A percentile compares a stretch with the other conserved stretches of the same genome.
phyloP scores from a whole-genome alignment of 2,113 vertebrate genomes.

The Siphamia tubifer region DNA sequence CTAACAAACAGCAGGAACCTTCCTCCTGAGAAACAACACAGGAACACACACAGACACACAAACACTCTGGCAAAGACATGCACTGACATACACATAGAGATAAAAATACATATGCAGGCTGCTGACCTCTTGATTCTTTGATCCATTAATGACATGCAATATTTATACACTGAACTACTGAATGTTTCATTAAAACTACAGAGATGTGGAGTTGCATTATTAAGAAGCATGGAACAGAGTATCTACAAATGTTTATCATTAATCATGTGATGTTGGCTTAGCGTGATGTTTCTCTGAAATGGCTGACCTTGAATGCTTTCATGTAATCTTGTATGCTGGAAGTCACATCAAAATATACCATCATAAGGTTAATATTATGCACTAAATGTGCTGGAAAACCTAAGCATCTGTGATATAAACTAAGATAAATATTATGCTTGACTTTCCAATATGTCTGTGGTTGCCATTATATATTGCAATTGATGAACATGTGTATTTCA shows the following conservation, averaged over 20 bases:
- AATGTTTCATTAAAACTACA: slow-evolving; percentile 63
- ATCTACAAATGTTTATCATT: slow-evolving; percentile 48
- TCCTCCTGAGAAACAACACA: slow-evolving; percentile 18
- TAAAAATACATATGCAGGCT: background rate
- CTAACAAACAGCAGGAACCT: slow-evolving; percentile 48
- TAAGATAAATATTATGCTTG: slow-evolving; percentile 45
- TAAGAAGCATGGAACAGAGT: slow-evolving; percentile 33
- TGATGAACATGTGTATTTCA: slow-evolving; percentile 17
- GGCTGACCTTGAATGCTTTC: slow-evolving; percentile 48
- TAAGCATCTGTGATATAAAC: background rate
- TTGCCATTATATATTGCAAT: slow-evolving; percentile 22
- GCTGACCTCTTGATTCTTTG: slow-evolving; percentile 55
- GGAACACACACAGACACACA: background rate
- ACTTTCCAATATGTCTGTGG: slow-evolving; percentile 4
- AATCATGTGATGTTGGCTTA: slow-evolving; percentile 30
- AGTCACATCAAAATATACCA: slow-evolving; percentile 25
- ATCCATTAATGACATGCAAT: slow-evolving; percentile 68
- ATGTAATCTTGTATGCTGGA: background rate
- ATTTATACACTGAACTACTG: slow-evolving; percentile 56
- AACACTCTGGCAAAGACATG: background rate
- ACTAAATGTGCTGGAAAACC: slow-evolving; percentile 13
- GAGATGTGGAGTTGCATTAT: slow-evolving; percentile 49
- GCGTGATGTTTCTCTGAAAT: background rate
- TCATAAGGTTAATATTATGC: slow-evolving; percentile 22
- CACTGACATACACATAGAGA: background rate